Evolutionary conservation across 2,888 invertebrate species (phyloP).

Genomic region (Drosophila formosana): DNA sequence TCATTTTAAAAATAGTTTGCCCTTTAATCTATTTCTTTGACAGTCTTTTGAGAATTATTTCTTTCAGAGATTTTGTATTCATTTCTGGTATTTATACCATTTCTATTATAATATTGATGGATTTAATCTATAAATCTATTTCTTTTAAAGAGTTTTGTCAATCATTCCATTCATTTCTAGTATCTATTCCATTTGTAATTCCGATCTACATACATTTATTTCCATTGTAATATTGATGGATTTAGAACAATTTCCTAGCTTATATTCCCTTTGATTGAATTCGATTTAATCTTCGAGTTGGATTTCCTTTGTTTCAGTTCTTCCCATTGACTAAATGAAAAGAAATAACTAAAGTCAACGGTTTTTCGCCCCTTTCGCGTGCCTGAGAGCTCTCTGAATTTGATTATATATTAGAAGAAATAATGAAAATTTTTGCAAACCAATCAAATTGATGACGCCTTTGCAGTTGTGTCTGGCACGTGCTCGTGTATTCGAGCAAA

Average conservation of each 20-base stretch:
- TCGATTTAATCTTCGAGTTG: background rate
- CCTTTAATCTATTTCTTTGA: background rate
- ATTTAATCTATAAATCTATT: too few species aligned
- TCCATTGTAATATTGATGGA: background rate
- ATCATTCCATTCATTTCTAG: background rate
- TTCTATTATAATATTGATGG: too few species aligned
- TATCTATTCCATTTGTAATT: too few species aligned
- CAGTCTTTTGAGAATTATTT: background rate
- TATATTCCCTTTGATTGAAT: background rate
- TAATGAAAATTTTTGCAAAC: conserved; percentile 53
- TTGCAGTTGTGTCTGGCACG: conserved; percentile 57
- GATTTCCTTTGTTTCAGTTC: background rate
- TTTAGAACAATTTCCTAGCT: background rate
- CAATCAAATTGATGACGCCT: conserved; percentile 54
- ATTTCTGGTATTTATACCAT: too few species aligned
- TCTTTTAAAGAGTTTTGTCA: too few species aligned
- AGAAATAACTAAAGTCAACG: conserved; percentile 18
- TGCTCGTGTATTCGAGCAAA: conserved; percentile 36
- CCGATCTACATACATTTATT: background rate
- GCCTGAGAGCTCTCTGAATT: conserved; percentile 34
- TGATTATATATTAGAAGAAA: conserved; percentile 43
- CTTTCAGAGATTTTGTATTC: too few species aligned
- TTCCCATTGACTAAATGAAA: background rate
- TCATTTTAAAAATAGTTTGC: background rate
- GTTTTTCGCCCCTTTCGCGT: conserved; percentile 7